Evolutionary conservation across 2,888 invertebrate species (phyloP).

Genomic region (Slavum lentiscoides): DNA sequence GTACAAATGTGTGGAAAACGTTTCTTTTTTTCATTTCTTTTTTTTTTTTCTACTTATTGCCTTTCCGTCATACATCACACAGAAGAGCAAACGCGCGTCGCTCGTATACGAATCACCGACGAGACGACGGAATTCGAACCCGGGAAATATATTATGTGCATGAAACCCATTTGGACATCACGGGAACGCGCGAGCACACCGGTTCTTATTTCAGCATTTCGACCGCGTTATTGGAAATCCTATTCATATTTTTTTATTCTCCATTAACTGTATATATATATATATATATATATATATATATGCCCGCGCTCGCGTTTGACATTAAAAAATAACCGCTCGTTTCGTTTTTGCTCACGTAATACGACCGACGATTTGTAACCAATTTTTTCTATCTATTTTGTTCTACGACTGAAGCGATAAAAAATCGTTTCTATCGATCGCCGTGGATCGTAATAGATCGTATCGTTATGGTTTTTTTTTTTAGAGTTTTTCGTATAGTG

Average conservation of each 20-base stretch:
- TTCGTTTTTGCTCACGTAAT: not conserved
- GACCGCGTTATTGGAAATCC: not conserved
- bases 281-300: too few species aligned
- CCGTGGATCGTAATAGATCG: too few species aligned
- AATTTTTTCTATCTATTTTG: too few species aligned
- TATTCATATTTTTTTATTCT: not conserved
- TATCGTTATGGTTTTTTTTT: too few species aligned
- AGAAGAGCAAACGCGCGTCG: not conserved
- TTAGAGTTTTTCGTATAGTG: too few species aligned
- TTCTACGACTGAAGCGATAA: too few species aligned
- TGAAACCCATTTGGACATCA: slow-evolving; percentile 1
- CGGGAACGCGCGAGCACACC: not conserved
- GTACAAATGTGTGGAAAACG: not conserved
- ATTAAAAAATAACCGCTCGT: not conserved
- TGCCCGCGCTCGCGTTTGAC: not conserved
- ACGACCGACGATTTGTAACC: too few species aligned
- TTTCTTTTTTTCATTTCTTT: not conserved
- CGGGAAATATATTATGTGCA: slow-evolving; percentile 4
- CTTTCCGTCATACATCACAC: slow-evolving; percentile 1
- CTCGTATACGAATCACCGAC: not conserved
- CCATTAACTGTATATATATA: not conserved
- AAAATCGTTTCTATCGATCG: too few species aligned
- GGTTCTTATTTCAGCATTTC: slow-evolving; percentile 1
- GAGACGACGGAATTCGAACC: not conserved
- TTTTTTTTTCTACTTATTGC: too few species aligned